Evolutionary conservation across 2,888 invertebrate species (phyloP), one percentile per base, ranked within the genome.

Genomic region (Dilophus febrilis): DNA sequence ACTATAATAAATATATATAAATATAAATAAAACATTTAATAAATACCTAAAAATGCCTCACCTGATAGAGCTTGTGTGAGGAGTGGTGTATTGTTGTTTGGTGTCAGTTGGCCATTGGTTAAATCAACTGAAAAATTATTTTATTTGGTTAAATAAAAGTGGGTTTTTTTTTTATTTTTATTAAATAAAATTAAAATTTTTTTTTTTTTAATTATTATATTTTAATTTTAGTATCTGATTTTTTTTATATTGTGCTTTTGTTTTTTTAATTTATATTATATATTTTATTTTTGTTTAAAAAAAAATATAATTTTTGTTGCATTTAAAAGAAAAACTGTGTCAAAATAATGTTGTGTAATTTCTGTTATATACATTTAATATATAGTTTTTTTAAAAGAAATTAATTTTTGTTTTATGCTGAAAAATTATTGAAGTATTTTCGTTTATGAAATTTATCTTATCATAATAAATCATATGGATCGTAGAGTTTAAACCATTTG

Each of bases 21-120:
- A 40, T 28, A 22, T 13, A 41, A 41, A 37, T 30, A 33, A 40
- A 42, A 18, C 11, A 37, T 17, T 37, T 22, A 45, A 42, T 42
- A 42, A 40, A 44, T 44, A 45, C 42, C 42, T 45, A 43, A 43
- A 42, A 42, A 39, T 29, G 39, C 49, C 72, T 71, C 80, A 90
- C 88, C 88, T 84, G 88, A 88, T 68, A 88, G 77, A 63, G 87
- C 87, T 74, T 88, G 88, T 70, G 88, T 88, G 70, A 88, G 79
- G 70, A 90, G 76, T 64, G 88, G 87, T 64, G 87, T 87, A 71
- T 87, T 88, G 78, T 87, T 87, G 77, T 88, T 88, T 67, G 87
- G 87, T 65, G 88, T 88, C 67, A 88, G 78, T 72, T 88, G 88
- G 67, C 88, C 88, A 69, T 88, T 88, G 73, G 85, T 82, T 71